Conservation (phyloP, 64 coral and sea anemone species). For the Stichodactyla mertensii region DNA sequence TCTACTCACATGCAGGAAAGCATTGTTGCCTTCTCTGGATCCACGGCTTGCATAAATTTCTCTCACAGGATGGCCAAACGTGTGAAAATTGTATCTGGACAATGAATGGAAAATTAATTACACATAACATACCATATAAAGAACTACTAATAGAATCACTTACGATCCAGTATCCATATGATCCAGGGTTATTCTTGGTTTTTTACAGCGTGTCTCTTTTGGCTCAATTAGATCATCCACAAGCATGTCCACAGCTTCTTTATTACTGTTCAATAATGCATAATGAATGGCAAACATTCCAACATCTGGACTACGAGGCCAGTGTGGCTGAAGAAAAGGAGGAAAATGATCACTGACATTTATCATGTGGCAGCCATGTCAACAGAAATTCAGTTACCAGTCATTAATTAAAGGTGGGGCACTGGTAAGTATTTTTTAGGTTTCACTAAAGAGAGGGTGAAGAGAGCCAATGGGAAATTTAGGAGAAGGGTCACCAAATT, state of each 20-base stretch:
- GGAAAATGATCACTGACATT: not conserved
- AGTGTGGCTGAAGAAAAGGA: slow-evolving; percentile 38
- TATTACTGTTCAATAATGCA: slow-evolving; percentile 58
- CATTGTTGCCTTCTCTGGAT: slow-evolving; percentile 80
- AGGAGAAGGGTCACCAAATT: no score
- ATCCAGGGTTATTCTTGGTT: slow-evolving; percentile 44
- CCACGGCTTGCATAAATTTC: slow-evolving; percentile 78
- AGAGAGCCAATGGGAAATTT: no score
- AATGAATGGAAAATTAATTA: not conserved
- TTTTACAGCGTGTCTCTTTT: slow-evolving; percentile 29
- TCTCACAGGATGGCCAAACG: slow-evolving; percentile 80
- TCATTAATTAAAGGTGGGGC: no score
- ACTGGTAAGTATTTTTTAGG: no score
- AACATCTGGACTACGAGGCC: slow-evolving; percentile 75
- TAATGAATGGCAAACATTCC: slow-evolving; percentile 50
- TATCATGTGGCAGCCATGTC: no score
- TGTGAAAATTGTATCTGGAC: slow-evolving; percentile 81
- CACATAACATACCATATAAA: not conserved
- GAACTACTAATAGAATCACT: not conserved
- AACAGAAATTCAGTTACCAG: no score
- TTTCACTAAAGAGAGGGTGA: no score
- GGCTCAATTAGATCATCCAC: slow-evolving; percentile 42
- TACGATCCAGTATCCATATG: slow-evolving; percentile 86
- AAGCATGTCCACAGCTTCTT: slow-evolving; percentile 55
- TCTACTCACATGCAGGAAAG: slow-evolving; percentile 64